Base-by-base conservation (phyloP, 2,888 invertebrate genomes). In the Lasiommata megera region DNA sequence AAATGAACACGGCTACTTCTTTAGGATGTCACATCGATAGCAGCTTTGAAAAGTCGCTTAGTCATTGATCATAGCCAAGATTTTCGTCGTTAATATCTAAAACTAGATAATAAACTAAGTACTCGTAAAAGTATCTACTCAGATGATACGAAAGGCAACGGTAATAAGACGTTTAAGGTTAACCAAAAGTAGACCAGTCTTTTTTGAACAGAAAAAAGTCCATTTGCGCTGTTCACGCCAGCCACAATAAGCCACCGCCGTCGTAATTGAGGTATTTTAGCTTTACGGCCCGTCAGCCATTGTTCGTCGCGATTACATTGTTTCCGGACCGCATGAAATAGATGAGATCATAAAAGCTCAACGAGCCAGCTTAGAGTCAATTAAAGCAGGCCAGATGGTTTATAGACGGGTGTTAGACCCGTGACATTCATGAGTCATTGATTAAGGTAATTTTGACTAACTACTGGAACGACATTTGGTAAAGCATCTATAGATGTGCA, bases 301-400 rank as follows among this genome's bases (percentile, higher is more conserved):
- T 74, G 73, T 73, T 70, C 63, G 63, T 70, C 69, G 66, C 72
- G 65, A 64, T 69, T 68, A 75, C 74, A 75, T 72, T 74, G 72
- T 74, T 69, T 73, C 76, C 74, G 73, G 70, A 71, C 70, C 71
- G 67, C 76, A 74, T 84, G 76, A 82, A 83, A 80, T 75, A 76
- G 75, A 84, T 77, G 81, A 79, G 73, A 71, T 77, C 76, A 84
- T 84, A 86, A 84, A 84, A 79, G 72, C 77, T 72, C 73, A 76
- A 76, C 73, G 71, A 76, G 73, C 69, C 71, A 67, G 72, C 73
- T 77, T 76, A 72, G 72, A 79, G 79, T 78, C 79, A 84, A 87
- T 87, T 85, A 84, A 80, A 74, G 70, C 66, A 56, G 41, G 70
- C 67, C 76, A 74, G 75, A 76, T 75, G 76, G 67, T 75, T 76